Conservation (phyloP, 2,113 vertebrate genomes). For the Triplophysa tibetana region DNA sequence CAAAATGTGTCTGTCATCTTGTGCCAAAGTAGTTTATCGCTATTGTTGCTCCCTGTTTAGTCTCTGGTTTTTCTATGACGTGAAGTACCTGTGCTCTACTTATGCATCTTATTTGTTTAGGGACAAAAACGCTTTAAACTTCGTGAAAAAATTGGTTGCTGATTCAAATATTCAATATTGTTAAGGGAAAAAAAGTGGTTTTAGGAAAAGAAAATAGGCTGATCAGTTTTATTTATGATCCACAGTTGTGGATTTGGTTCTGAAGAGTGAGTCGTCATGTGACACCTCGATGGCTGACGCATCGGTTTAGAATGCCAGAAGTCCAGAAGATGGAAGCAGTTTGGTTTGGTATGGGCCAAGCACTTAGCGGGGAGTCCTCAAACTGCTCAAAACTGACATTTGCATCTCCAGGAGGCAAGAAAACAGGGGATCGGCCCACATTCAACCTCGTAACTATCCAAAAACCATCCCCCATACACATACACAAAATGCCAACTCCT, state of each 20-base stretch:
- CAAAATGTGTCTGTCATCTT: conserved; percentile 71
- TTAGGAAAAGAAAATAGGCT: not conserved
- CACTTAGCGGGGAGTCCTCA: conserved; percentile 81
- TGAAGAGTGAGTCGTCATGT: conserved; percentile 71
- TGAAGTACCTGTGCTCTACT: conserved; percentile 73
- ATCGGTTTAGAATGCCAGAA: conserved; percentile 69
- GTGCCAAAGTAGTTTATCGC: conserved; percentile 75
- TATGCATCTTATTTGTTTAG: conserved; percentile 64
- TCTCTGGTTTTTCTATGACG: conserved; percentile 62
- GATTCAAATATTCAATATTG: not conserved
- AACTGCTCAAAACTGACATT: conserved; percentile 83
- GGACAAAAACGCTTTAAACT: not conserved
- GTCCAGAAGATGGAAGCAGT: conserved; percentile 80
- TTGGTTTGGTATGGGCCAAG: conserved; percentile 75
- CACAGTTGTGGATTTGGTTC: conserved; percentile 47
- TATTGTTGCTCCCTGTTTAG: conserved; percentile 66
- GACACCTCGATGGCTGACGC: conserved; percentile 74
- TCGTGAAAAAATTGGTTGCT: not conserved
- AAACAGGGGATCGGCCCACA: conserved; percentile 71
- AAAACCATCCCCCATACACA: conserved; percentile 50
- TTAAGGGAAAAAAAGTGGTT: not conserved
- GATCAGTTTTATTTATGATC: conserved; percentile 5
- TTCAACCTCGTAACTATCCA: conserved; percentile 55
- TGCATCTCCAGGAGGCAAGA: conserved; percentile 78
- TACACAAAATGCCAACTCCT: not conserved